Base-by-base conservation (phyloP, 2,113 vertebrate species). In the Deroptyus accipitrinus region DNA sequence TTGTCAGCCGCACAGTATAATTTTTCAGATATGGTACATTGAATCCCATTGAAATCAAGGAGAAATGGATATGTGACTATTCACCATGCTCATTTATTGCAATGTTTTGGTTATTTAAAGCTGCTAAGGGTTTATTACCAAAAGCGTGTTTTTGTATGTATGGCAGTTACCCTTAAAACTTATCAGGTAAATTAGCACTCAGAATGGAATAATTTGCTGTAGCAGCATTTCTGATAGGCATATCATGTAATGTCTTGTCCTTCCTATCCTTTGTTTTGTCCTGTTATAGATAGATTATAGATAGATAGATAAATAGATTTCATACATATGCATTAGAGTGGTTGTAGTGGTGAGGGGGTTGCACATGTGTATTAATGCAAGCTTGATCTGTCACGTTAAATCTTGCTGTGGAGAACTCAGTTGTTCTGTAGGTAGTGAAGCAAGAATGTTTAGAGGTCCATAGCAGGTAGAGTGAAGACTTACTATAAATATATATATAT, bases 51-150 rank as follows among this genome's bases (percentile, higher is more conserved):
- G 92, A 77, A 90, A 91, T 92, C 63, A 23, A 15, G 70, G 79
- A 92, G 88, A 95, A 96, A 87, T 90, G 76, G 74, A 27, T 93
- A 77, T 74, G 42, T 94, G 83, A 57, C 91, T 91, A 12, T 92
- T 95, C 86, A 76, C 42, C 67, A 20, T 63, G 70, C 88, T 87
- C 70, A 48, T 62, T 94, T 92, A 41, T 19, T 93, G 13, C 83
- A 87, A 79, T 86, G 31, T 72, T 86, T 81, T 90, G 55, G 33
- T 88, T 94, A 82, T 93, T 97, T 94, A 95, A 76, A 68, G 37
- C 75, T 93, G 35, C 68, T 83, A 35, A 74, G 39, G 31, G 37
- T 54, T 96, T 81, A 80, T 94, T 88, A 42, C 49, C 70, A 81
- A 48, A 61, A 67, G 35, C 20, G 13, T 51, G 33, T 35, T 80